A percentile compares a stretch with the other conserved stretches of the same genome.
phyloP scores from a whole-genome alignment of 2,113 vertebrate species.

The Tachysurus vachellii region DNA sequence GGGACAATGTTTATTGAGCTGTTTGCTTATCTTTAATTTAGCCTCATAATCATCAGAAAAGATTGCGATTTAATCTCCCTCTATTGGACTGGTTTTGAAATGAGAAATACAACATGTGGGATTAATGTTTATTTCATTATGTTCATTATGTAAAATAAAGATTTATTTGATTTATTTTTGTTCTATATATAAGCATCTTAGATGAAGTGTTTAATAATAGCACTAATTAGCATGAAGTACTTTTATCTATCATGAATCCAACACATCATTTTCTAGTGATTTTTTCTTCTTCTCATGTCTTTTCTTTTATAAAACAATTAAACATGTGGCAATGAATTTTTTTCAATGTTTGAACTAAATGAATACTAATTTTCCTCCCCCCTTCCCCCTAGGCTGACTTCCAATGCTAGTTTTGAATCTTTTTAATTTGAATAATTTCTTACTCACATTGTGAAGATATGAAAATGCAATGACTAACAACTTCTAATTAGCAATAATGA shows the following conservation, averaged over 20 bases:
- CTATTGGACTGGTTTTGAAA: not conserved
- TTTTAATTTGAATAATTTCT: not conserved
- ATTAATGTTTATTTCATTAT: not conserved
- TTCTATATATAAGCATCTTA: not conserved
- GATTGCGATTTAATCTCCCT: not conserved
- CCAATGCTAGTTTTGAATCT: not conserved
- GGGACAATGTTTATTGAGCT: not conserved
- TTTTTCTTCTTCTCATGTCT: not conserved
- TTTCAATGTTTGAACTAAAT: not conserved
- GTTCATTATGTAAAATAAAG: not conserved
- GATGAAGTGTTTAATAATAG: not conserved
- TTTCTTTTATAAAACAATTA: not conserved
- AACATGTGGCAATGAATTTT: too few relatives aligned
- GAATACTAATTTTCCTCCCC: not conserved
- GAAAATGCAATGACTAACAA: not conserved
- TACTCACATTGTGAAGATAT: not conserved
- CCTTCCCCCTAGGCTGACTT: not conserved
- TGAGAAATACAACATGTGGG: not conserved
- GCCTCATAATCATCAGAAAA: not conserved
- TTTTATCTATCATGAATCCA: constrained; percentile 33
- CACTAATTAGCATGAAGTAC: constrained; percentile 52
- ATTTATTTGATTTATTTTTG: not conserved
- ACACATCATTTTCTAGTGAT: constrained; percentile 21
- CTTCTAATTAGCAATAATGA: not conserved
- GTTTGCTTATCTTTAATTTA: not conserved